These are phyloP conservation scores for Cyclura pinguis DNA, from an alignment of 2,797 vertebrate species.

Conservation along the genomic window DNA sequence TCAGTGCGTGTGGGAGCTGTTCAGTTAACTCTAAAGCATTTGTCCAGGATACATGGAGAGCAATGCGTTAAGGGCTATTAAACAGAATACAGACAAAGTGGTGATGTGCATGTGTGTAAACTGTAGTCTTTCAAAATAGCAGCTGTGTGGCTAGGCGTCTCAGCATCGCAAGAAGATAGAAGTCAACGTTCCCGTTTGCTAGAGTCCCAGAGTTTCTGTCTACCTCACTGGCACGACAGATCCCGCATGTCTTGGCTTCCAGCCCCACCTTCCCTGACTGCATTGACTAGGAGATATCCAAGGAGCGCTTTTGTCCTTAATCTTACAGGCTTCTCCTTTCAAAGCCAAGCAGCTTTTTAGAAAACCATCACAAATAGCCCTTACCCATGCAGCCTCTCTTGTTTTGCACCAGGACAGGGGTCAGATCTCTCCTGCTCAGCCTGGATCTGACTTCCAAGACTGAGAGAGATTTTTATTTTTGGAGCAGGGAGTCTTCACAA, in stretches of 20 bases:
- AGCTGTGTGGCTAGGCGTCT: not conserved
- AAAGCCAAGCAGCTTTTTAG: not conserved
- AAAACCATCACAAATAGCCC: not conserved
- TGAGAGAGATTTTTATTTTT: too few relatives aligned
- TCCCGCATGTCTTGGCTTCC: not conserved
- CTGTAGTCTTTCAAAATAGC: not conserved
- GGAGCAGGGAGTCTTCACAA: not conserved
- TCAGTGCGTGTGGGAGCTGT: not conserved
- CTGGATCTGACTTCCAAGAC: not conserved
- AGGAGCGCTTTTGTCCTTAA: not conserved
- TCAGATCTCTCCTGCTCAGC: not conserved
- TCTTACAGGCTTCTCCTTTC: not conserved
- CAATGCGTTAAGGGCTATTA: not conserved
- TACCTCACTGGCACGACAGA: not conserved
- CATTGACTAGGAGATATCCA: not conserved
- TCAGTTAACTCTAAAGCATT: slow-evolving; percentile 20
- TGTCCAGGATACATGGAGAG: not conserved
- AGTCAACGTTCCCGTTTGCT: not conserved
- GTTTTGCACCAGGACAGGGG: not conserved
- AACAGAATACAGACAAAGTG: not conserved
- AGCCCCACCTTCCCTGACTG: not conserved
- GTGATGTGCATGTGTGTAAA: not conserved
- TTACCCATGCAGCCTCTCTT: not conserved
- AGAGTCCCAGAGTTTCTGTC: not conserved
- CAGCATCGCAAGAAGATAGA: not conserved